Evolutionary conservation across 1,140 invertebrate genomes (phyloP), one percentile per base, ranked within the genome.

Genomic region (Drosophila bifasciata): DNA sequence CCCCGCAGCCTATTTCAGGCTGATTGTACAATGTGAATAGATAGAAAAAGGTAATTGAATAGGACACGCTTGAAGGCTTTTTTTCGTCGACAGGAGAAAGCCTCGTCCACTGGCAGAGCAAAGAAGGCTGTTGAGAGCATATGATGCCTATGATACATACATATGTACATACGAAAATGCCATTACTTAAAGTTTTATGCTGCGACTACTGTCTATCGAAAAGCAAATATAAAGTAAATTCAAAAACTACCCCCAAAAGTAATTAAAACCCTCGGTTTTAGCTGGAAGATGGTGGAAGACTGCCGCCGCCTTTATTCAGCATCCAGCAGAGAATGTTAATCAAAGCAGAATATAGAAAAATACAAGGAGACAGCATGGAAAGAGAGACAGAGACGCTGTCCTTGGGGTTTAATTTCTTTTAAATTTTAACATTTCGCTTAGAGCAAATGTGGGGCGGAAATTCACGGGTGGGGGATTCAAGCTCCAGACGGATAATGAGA

Each of bases 331-430:
- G 77, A 86, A 86, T 75, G 81, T 81, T 86, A 86, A 86, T 86
- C 81, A 86, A 88, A 86, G 70, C 58, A 48, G 58, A 86, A 78
- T 77, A 71, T 77, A 74, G 61, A 75, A 81, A 85, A 81, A 77
- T 73, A 64, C 63, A 58, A 62, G 53, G 61, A 77, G 60, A 76
- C 40, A 23, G 36, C 19, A 50, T n/a, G 53, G 43, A 50, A 16
- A n/a, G 8, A 44, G 41, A 72, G 36, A 72, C 66, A 69, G 73
- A 60, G 49, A 71, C 58, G 62, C 50, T 86, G 68, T 86, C 83
- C 83, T 86, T 81, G 58, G 81, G 81, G 83, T 71, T 81, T 86
- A 86, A 86, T 86, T 88, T 86, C 81, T 86, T 86, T 78, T 86
- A 88, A 60, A 86, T 81, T 81, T 80, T 40, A 50, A 64, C 60